phyloP scores from a whole-genome alignment of 2,888 invertebrate species.

The Sipha maydis region DNA sequence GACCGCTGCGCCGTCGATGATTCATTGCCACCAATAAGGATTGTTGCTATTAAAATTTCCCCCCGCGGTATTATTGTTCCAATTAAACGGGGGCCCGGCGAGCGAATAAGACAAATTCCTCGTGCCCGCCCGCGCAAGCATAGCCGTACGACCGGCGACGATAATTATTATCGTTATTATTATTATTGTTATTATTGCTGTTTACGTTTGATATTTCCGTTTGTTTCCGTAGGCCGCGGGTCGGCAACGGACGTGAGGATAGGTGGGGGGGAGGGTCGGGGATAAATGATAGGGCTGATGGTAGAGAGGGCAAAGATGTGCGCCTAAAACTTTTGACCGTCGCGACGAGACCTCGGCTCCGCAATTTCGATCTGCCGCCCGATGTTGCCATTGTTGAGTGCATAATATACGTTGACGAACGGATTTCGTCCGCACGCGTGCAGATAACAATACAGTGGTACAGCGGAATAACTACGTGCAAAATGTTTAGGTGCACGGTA shows the following conservation, averaged over 20 bases:
- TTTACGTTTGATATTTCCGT: slow-evolving; percentile 61
- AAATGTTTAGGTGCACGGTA: too few species aligned
- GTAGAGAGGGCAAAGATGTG: background rate
- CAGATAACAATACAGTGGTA: background rate
- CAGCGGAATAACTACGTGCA: too few species aligned
- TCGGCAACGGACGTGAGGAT: background rate
- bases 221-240: slow-evolving; percentile 21
- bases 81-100: slow-evolving; percentile 23
- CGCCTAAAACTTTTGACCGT: slow-evolving; percentile 35
- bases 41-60: slow-evolving; percentile 55
- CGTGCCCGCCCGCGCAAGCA: background rate
- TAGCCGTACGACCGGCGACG: background rate
- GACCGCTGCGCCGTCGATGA: slow-evolving; percentile 32
- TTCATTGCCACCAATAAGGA: slow-evolving; percentile 59
- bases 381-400: slow-evolving; percentile 3
- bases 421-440: background rate
- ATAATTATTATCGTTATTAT: slow-evolving; percentile 19
- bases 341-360: background rate
- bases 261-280: too few species aligned
- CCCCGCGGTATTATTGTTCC: slow-evolving; percentile 37
- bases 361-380: too few species aligned
- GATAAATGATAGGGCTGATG: too few species aligned
- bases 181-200: slow-evolving; percentile 30
- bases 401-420: background rate
- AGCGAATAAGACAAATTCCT: slow-evolving; percentile 53